phyloP scores from a whole-genome alignment of 1,140 invertebrate species.

The Chironomus striatipennis region DNA sequence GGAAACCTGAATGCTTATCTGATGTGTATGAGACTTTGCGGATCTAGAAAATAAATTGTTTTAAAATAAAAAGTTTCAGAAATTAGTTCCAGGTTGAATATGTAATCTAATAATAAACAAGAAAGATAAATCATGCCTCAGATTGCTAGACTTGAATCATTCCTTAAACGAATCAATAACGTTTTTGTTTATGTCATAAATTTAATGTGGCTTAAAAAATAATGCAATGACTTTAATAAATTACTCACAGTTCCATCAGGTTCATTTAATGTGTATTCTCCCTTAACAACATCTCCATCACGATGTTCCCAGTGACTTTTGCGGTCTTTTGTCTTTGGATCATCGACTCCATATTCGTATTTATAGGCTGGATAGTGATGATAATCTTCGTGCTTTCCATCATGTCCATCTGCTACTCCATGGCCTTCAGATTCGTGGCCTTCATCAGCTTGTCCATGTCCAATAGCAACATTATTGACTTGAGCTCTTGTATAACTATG shows the following conservation, averaged over 20 bases:
- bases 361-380: conserved; percentile 51
- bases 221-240: neutral
- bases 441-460: neutral
- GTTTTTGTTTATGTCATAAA: too few relatives aligned
- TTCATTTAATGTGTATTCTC: conserved; percentile 50
- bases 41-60: neutral
- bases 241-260: conserved; percentile 49
- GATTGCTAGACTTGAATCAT: too few relatives aligned
- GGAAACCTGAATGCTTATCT: conserved; percentile 47
- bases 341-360: conserved; percentile 64
- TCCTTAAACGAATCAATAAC: too few relatives aligned
- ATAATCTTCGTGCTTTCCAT: neutral
- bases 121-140: too few relatives aligned
- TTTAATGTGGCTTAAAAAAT: too few relatives aligned
- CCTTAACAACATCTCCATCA: conserved; percentile 54
- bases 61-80: too few relatives aligned
- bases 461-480: neutral
- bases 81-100: too few relatives aligned
- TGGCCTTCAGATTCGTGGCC: neutral
- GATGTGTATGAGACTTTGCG: conserved; percentile 48
- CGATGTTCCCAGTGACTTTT: conserved; percentile 55
- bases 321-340: conserved; percentile 60
- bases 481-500: neutral
- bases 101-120: too few relatives aligned
- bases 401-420: neutral